Evolutionary conservation across 2,113 vertebrate genomes (phyloP).

Genomic region (Pimephales promelas): DNA sequence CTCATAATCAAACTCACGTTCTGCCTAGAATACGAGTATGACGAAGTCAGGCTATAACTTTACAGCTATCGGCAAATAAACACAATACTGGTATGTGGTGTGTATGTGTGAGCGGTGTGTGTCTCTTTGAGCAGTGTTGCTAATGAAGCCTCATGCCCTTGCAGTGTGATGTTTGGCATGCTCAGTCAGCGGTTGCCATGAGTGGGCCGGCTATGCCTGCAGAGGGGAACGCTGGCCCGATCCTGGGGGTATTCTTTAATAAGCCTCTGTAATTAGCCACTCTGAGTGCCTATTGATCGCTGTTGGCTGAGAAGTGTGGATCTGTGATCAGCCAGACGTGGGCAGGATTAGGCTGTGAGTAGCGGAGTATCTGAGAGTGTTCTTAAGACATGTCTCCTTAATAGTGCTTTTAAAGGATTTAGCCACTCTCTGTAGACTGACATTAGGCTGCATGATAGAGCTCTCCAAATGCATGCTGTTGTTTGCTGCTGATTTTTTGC

Average conservation of each 20-base stretch:
- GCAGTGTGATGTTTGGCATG: constrained; percentile 61
- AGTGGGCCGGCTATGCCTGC: constrained; percentile 52
- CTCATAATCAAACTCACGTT: too few relatives aligned
- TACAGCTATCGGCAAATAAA: neutral
- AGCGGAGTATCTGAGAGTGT: constrained; percentile 51
- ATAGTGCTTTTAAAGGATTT: constrained; percentile 56
- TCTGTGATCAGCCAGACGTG: constrained; percentile 65
- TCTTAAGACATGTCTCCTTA: constrained; percentile 54
- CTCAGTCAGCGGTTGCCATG: constrained; percentile 67
- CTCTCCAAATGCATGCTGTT: constrained; percentile 43
- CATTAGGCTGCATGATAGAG: constrained; percentile 41
- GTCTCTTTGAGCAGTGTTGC: constrained; percentile 57
- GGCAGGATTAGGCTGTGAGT: constrained; percentile 59
- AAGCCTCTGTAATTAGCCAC: constrained; percentile 65
- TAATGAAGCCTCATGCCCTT: constrained; percentile 60
- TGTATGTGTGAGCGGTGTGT: neutral
- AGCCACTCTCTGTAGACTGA: constrained; percentile 45
- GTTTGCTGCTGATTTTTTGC: constrained; percentile 18
- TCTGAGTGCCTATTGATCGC: constrained; percentile 69
- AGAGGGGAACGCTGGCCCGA: constrained; percentile 56
- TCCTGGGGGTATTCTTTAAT: constrained; percentile 68
- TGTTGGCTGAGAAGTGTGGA: constrained; percentile 53
- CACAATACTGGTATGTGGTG: neutral
- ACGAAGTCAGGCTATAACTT: too few relatives aligned
- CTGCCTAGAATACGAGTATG: too few relatives aligned